These are phyloP conservation scores for Gobiocypris rarus DNA, from an alignment of 2,113 vertebrate species.

Conservation along the genomic window DNA sequence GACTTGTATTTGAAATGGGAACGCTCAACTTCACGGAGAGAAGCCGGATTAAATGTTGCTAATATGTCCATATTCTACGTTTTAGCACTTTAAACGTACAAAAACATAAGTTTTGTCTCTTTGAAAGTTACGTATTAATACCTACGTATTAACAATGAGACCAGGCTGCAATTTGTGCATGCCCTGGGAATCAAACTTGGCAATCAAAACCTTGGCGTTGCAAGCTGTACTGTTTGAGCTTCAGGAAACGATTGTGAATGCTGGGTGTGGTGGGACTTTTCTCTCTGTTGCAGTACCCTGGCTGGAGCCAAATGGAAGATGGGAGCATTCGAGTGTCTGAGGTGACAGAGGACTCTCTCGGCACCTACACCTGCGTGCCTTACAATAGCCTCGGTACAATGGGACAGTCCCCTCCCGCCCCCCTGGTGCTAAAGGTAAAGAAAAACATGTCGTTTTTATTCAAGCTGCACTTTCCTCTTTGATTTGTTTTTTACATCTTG, in stretches of 20 bases:
- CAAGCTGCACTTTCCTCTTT: not conserved
- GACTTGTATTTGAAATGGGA: no score
- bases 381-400: conserved; percentile 98
- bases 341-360: conserved; percentile 97
- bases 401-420: conserved; percentile 95
- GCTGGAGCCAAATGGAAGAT: conserved; percentile 95
- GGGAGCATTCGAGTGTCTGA: conserved; percentile 96
- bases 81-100: no score
- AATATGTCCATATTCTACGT: no score
- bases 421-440: conserved; percentile 97
- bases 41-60: no score
- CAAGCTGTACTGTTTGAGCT: not conserved
- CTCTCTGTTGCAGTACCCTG: conserved; percentile 80
- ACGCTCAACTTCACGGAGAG: no score
- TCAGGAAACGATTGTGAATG: not conserved
- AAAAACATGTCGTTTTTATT: not conserved
- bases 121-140: no score
- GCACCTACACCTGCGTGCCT: conserved; percentile 99
- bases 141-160: no score
- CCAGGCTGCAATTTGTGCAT: no score
- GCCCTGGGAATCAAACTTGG: not conserved
- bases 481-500: not conserved
- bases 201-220: not conserved
- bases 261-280: not conserved
- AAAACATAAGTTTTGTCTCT: no score